Conservation (phyloP, 92 coral and sea anemone genomes). For the Epizoanthus illoricatus region DNA sequence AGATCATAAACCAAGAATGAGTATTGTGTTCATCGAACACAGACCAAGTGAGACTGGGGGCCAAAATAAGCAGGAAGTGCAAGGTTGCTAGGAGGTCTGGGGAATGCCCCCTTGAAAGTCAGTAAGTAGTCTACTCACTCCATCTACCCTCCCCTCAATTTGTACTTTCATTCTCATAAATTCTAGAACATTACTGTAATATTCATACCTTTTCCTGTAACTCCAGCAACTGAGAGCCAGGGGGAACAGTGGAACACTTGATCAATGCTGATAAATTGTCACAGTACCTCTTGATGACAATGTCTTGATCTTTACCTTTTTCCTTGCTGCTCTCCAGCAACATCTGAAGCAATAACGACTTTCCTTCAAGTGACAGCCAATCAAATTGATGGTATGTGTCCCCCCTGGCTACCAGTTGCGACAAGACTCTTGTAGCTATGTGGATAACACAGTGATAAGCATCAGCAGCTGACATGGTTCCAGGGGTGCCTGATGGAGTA, state of each 20-base stretch:
- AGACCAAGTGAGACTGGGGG: too few species aligned
- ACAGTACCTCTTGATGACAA: slow-evolving; percentile 62
- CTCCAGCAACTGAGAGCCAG: slow-evolving; percentile 79
- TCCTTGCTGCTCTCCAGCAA: slow-evolving; percentile 41
- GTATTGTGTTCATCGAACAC: too few species aligned
- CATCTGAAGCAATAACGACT: slow-evolving; percentile 77
- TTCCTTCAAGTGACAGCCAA: slow-evolving; percentile 80
- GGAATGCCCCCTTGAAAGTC: too few species aligned
- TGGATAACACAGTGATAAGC: slow-evolving; percentile 56
- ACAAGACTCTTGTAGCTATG: slow-evolving; percentile 53
- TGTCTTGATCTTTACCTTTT: slow-evolving; percentile 35
- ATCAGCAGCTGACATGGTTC: slow-evolving; percentile 59
- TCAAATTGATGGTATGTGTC: slow-evolving; percentile 82
- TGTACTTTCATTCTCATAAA: neutral
- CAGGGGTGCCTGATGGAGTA: slow-evolving; percentile 34
- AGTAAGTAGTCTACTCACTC: too few species aligned
- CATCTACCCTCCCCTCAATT: too few species aligned
- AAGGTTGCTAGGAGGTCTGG: too few species aligned
- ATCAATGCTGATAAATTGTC: slow-evolving; percentile 86
- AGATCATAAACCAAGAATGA: too few species aligned
- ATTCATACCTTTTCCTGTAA: slow-evolving; percentile 87
- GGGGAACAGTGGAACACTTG: slow-evolving; percentile 80
- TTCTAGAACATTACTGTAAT: neutral
- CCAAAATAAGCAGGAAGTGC: too few species aligned
- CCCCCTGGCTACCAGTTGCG: slow-evolving; percentile 78